Conservation (phyloP, 2,797 vertebrate genomes). For the Microchirus variegatus region DNA sequence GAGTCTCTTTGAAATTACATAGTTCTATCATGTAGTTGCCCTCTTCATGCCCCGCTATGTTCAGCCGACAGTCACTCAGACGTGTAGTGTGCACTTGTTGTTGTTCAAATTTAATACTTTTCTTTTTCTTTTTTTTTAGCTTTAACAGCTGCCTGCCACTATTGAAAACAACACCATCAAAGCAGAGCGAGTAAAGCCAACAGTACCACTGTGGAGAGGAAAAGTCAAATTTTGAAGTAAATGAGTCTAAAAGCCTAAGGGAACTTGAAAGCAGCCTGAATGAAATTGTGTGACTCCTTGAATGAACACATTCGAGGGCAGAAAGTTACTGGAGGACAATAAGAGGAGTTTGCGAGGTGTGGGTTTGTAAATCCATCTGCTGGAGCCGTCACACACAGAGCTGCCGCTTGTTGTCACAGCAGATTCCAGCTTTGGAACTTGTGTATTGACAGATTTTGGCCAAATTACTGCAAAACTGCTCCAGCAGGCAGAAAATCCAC, state of each 20-base stretch:
- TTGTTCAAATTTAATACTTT: too few species aligned
- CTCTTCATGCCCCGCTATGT: too few species aligned
- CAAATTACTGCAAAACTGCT: conserved; percentile 13
- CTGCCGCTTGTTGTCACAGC: conserved; percentile 14
- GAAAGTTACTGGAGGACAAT: conserved; percentile 10
- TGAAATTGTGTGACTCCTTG: background rate
- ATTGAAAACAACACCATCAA: too few species aligned
- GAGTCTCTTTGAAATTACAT: too few species aligned
- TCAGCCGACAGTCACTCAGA: too few species aligned
- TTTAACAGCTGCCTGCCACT: too few species aligned
- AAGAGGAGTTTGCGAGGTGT: background rate
- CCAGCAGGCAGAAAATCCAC: background rate
- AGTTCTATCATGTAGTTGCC: too few species aligned
- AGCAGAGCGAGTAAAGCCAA: background rate
- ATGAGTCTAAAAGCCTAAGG: background rate
- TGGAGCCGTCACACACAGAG: conserved; percentile 20
- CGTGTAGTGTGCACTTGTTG: too few species aligned
- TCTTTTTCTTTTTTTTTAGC: too few species aligned
- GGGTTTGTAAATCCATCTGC: conserved; percentile 12
- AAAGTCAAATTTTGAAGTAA: background rate
- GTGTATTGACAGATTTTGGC: conserved; percentile 12
- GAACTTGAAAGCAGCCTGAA: too few species aligned
- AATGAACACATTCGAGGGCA: conserved; percentile 3
- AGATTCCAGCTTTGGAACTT: conserved; percentile 16
- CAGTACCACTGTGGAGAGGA: background rate